Evolutionary conservation across 2,888 invertebrate genomes (phyloP).

Genomic region (Clitarchus hookeri): DNA sequence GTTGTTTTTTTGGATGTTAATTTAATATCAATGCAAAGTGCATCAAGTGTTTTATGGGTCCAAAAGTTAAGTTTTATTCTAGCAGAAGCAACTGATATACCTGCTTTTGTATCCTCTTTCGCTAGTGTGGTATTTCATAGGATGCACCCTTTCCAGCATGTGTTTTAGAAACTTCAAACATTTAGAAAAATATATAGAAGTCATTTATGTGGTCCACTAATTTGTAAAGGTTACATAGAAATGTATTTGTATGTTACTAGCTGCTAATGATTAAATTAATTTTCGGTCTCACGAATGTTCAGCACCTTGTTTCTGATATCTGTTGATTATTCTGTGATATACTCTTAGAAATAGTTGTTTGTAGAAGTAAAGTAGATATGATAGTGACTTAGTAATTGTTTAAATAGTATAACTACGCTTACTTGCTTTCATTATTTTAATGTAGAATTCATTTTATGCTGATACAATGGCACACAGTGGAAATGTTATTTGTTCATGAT

Average conservation of each 20-base stretch:
- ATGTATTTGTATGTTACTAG: no score
- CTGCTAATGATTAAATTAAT: no score
- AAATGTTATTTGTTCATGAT: neutral
- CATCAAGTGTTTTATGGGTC: neutral
- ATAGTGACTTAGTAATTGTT: neutral
- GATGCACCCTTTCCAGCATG: neutral
- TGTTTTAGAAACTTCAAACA: neutral
- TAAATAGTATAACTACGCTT: slow-evolving; percentile 2
- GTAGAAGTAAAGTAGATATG: neutral
- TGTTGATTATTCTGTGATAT: slow-evolving; percentile 10
- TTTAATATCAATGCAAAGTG: no score
- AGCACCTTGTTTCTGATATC: neutral
- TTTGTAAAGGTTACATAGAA: no score
- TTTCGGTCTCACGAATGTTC: neutral
- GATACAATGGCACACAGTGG: neutral
- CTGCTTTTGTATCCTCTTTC: no score
- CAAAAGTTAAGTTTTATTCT: neutral
- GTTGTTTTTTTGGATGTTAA: no score
- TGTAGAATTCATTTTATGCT: neutral
- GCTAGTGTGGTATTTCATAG: neutral
- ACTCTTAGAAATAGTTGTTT: neutral
- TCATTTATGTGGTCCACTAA: no score
- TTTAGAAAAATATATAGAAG: no score
- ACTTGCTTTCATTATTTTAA: neutral
- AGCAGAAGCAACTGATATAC: no score